Percentiles rank a stretch among this genome's conserved stretches.
phyloP scores from a whole-genome alignment of 2,797 vertebrate species.

The Sebastes oblongus region DNA sequence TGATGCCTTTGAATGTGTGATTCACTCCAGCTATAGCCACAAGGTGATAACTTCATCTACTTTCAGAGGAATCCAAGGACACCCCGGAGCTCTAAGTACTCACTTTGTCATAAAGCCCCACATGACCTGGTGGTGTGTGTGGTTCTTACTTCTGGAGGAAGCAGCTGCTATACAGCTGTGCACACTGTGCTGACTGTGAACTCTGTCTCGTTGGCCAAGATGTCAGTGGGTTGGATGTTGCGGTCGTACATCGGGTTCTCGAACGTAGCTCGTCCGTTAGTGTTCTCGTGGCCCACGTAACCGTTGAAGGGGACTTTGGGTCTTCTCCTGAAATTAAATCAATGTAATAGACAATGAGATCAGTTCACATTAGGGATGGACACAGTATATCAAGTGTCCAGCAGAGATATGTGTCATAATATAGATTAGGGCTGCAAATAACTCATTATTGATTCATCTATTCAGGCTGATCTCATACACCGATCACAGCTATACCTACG shows the following conservation, averaged over 20 bases:
- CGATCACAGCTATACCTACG: too few species aligned
- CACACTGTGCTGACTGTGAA: slow-evolving; percentile 99
- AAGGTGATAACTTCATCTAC: slow-evolving; percentile 14
- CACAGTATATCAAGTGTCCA: background rate
- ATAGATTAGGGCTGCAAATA: background rate
- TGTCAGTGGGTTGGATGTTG: slow-evolving; percentile 95
- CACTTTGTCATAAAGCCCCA: background rate
- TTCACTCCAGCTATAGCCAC: slow-evolving; percentile 19
- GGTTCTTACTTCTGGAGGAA: slow-evolving; percentile 74
- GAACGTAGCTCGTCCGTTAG: slow-evolving; percentile 93
- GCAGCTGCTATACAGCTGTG: slow-evolving; percentile 94
- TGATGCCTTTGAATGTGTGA: slow-evolving; percentile 17
- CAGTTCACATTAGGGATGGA: background rate
- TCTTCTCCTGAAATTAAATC: slow-evolving; percentile 87
- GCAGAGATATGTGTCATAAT: background rate
- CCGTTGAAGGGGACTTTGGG: slow-evolving; percentile 98
- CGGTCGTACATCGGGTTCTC: slow-evolving; percentile 99
- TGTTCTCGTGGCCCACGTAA: slow-evolving; percentile 97
- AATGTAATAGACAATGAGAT: background rate
- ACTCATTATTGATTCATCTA: background rate
- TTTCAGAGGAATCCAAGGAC: background rate
- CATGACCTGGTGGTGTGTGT: background rate
- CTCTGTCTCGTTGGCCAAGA: slow-evolving; percentile 93
- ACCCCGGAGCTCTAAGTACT: background rate
- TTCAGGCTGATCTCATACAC: too few species aligned